Base-by-base conservation (phyloP, 2,113 vertebrate species). In the Aspiorhynchus laticeps region DNA sequence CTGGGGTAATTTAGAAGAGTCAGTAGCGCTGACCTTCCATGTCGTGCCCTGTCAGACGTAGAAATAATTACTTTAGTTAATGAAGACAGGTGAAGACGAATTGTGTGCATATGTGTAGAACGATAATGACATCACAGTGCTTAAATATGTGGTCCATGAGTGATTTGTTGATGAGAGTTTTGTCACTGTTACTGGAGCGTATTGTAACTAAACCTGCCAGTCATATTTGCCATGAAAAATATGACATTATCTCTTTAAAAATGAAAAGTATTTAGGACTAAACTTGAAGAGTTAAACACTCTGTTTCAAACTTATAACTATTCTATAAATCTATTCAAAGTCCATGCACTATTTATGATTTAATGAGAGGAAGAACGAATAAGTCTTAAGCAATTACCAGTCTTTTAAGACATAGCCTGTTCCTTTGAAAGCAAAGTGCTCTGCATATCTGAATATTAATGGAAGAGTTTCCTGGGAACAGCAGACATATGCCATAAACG, bases 371-470 rank as follows among this genome's bases (percentile, higher is more conserved):
- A 51, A 73, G 28, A 53, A 84, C 4, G 48, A 84, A 73, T 56
- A 38, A 71, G 67, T 71, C 67, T 84, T 38, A 84, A 53, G 67
- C 80, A 73, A 81, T 86, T 86, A 48, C 81, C 41, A 83, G 65
- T 71, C 43, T 83, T 83, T 83, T 28, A 83, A 82, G 41, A 46
- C 63, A 69, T 12, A 63, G 84, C 59, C 63, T 33, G 81, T 74
- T 86, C 48, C 46, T 86, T 46, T 80, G 79, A 86, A 80, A 81
- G 46, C 36, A 43, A 73, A 85, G 53, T 73, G 33, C 65, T 83
- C 83, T 91, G 90, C 91, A 89, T 88, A 80, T 92, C 87, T 92
- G 92, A 93, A 94, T 95, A 94, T 94, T 91, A 93, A 95, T 93
- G 90, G 85, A 84, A 86, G 87, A 77, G 91, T 93, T 91, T 91